These are phyloP conservation scores for Crotalus tigris DNA, from an alignment of 2,113 vertebrate genomes.

Conservation along the genomic window DNA sequence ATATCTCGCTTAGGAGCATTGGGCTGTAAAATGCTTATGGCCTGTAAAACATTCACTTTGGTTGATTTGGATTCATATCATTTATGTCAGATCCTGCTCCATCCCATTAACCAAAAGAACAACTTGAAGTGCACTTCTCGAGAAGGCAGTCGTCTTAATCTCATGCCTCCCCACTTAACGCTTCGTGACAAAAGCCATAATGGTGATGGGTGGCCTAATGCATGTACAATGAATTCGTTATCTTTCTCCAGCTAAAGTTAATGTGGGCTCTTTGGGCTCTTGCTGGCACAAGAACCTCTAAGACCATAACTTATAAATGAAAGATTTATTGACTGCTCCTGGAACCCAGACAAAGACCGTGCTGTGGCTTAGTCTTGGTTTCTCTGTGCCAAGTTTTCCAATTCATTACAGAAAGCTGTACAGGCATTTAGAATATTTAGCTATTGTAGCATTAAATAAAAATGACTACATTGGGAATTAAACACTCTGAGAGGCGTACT, in stretches of 20 bases:
- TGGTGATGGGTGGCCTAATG: not conserved
- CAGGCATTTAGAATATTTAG: slow-evolving; percentile 38
- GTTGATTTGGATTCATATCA: not conserved
- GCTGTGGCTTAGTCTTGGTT: slow-evolving; percentile 31
- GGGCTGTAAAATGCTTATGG: not conserved
- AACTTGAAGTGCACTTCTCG: not conserved
- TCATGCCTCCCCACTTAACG: not conserved
- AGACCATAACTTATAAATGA: slow-evolving; percentile 39
- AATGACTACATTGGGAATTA: slow-evolving; percentile 44
- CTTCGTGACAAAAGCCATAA: not conserved
- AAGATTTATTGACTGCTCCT: slow-evolving; percentile 45
- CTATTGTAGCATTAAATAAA: slow-evolving; percentile 51
- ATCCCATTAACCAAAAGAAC: not conserved
- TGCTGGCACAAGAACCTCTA: not conserved
- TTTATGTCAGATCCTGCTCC: not conserved
- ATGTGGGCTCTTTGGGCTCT: slow-evolving; percentile 1
- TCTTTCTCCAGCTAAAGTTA: slow-evolving; percentile 20
- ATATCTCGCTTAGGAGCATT: not conserved
- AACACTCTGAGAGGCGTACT: slow-evolving; percentile 13
- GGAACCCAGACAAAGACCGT: slow-evolving; percentile 26
- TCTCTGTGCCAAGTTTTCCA: slow-evolving; percentile 46
- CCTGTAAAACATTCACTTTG: not conserved
- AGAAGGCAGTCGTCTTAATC: not conserved
- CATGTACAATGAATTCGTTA: slow-evolving; percentile 1
- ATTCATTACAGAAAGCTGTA: slow-evolving; percentile 48